A percentile compares a stretch with the other conserved stretches of the same genome.
These are phyloP conservation scores for Montipora capricornis DNA, from an alignment of 64 coral and sea anemone species.

Conservation along the genomic window DNA sequence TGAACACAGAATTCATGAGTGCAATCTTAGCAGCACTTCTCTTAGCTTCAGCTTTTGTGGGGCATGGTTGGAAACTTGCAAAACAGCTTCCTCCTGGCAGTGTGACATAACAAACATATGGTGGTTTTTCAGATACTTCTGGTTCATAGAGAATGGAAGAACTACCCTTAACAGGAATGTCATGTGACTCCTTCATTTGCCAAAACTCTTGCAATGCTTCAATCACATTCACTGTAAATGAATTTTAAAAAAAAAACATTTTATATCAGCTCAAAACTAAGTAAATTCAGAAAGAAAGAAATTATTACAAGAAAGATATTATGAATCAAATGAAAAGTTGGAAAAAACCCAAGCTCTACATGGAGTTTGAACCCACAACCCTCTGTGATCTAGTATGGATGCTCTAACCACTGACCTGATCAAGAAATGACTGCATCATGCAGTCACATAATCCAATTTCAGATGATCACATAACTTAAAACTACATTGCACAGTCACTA, in stretches of 20 bases:
- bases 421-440: too few species aligned
- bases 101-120: slow-evolving; percentile 94
- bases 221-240: slow-evolving; percentile 80
- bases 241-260: background rate
- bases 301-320: too few species aligned
- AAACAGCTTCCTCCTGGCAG: slow-evolving; percentile 91
- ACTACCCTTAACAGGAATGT: slow-evolving; percentile 25
- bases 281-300: too few species aligned
- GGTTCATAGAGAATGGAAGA: slow-evolving; percentile 79
- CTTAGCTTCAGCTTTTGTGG: slow-evolving; percentile 89
- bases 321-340: too few species aligned
- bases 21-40: slow-evolving; percentile 95
- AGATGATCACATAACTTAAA: too few species aligned
- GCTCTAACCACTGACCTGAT: too few species aligned
- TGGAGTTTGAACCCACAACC: too few species aligned
- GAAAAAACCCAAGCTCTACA: too few species aligned
- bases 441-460: too few species aligned
- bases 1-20: slow-evolving; percentile 95
- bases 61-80: slow-evolving; percentile 92
- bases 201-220: slow-evolving; percentile 95
- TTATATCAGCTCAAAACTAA: too few species aligned
- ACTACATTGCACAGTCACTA: too few species aligned
- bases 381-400: too few species aligned
- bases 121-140: slow-evolving; percentile 77
- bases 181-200: slow-evolving; percentile 88